Evolutionary conservation across 2,888 invertebrate species (phyloP), one percentile per base, ranked within the genome.

Genomic region (Mimumesa dahlbomi): DNA sequence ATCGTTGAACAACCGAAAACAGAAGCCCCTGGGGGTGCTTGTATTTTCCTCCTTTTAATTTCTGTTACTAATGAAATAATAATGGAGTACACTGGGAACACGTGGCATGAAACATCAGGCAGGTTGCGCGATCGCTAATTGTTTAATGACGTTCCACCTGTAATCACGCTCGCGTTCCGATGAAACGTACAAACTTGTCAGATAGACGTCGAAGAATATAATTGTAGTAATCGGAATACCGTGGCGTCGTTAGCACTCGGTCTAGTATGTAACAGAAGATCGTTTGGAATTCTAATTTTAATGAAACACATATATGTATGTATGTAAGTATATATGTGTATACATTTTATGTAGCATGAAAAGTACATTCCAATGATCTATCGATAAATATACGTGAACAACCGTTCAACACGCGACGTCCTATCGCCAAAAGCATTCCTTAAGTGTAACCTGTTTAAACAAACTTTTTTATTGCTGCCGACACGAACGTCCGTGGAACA

Each of bases 131-230:
- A 63, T 56, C 66, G 48, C 34, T 69, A 61, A 77, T 65, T 58
- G 66, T 45, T 48, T 68, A 78, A 76, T 59, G 56, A 72, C 57
- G 69, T 42, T 62, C n/a, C n/a, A n/a, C n/a, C n/a, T n/a, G n/a
- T n/a, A n/a, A n/a, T n/a, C n/a, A n/a, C n/a, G n/a, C n/a, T 62
- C 48, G 38, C 61, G 49, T 68, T 74, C 65, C 29, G 9, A 2
- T 9, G 29, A 29, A 9, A 6, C 29, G 29, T 29, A 29, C 29
- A n/a, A 9, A 2, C 9, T 7, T n/a, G 34, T 9, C 29, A 29
- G n/a, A n/a, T n/a, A n/a, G 29, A 6, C 29, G 7, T 9, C 9
- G 29, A 9, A 29, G 29, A 29, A 29, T 6, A 29, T 29, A 1
- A 29, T 29, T 29, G 9, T 9, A 29, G 9, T 29, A n/a, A n/a